Conservation (phyloP, 2,113 vertebrate genomes). For the Isichthys henryi region DNA sequence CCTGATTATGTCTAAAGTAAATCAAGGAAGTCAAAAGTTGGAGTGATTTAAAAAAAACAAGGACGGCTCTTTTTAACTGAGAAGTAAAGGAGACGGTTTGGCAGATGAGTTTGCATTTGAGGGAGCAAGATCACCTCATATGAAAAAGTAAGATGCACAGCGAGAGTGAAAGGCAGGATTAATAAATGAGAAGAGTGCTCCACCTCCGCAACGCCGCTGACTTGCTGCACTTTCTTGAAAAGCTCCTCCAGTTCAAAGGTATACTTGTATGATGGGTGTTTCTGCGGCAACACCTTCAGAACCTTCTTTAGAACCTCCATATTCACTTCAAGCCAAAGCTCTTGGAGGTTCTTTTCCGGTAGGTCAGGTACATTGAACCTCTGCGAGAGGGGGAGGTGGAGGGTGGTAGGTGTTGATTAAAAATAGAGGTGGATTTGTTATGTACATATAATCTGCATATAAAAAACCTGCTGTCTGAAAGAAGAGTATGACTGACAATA, state of each 20-base stretch:
- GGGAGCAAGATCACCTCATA: background rate
- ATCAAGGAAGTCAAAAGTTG: background rate
- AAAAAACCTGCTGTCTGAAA: background rate
- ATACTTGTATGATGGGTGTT: slow-evolving; percentile 70
- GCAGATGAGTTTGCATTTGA: background rate
- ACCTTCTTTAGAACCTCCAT: slow-evolving; percentile 63
- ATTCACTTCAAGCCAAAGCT: slow-evolving; percentile 73
- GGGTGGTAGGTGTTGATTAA: background rate
- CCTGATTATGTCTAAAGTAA: background rate
- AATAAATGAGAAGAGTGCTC: background rate
- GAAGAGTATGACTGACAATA: background rate
- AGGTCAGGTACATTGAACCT: slow-evolving; percentile 42
- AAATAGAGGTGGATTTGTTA: background rate
- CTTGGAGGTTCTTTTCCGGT: slow-evolving; percentile 58
- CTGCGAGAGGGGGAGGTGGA: slow-evolving; percentile 32
- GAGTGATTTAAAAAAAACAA: background rate
- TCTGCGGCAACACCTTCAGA: slow-evolving; percentile 58
- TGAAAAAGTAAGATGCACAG: background rate
- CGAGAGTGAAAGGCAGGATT: background rate
- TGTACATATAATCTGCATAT: background rate
- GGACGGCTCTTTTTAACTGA: background rate
- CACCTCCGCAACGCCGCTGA: background rate
- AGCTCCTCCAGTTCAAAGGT: slow-evolving; percentile 58
- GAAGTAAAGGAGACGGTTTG: background rate
- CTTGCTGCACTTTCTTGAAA: slow-evolving; percentile 41